A percentile compares a stretch with the other conserved stretches of the same genome.
phyloP scores from a whole-genome alignment of 2,888 invertebrate genomes.

The Lasioglossum lativentre region DNA sequence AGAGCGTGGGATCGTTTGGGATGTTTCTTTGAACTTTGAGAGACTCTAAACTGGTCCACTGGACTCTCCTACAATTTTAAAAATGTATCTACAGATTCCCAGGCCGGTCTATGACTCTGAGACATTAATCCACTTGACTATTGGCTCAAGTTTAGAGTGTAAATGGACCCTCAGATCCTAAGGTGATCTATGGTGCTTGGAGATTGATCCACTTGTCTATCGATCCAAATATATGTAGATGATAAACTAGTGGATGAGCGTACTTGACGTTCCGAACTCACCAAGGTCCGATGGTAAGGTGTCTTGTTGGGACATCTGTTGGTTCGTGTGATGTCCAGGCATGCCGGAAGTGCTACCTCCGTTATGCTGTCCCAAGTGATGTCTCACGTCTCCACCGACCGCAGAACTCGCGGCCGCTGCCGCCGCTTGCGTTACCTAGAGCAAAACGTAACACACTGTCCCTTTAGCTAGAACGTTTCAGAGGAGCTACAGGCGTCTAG shows the following conservation, averaged over 20 bases:
- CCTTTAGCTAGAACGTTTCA: neutral
- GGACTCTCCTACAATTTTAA: too few species aligned
- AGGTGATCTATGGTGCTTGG: neutral
- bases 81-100: neutral
- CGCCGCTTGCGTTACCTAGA: slow-evolving; percentile 82
- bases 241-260: neutral
- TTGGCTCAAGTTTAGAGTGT: neutral
- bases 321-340: slow-evolving; percentile 83
- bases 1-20: neutral
- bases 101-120: neutral
- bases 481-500: neutral
- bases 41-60: too few species aligned
- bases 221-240: neutral
- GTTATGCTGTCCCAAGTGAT: slow-evolving; percentile 83
- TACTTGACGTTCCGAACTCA: slow-evolving; percentile 66
- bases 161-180: neutral
- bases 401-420: slow-evolving; percentile 84
- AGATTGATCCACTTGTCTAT: neutral
- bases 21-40: neutral
- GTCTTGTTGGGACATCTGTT: slow-evolving; percentile 83
- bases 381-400: slow-evolving; percentile 83
- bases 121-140: neutral
- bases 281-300: slow-evolving; percentile 82
- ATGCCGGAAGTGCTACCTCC: slow-evolving; percentile 81
- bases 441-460: neutral